Percentiles rank a stretch among this genome's conserved stretches.
These are phyloP conservation scores for Danio jaintianensis DNA, from an alignment of 2,797 vertebrate genomes.

Conservation along the genomic window DNA sequence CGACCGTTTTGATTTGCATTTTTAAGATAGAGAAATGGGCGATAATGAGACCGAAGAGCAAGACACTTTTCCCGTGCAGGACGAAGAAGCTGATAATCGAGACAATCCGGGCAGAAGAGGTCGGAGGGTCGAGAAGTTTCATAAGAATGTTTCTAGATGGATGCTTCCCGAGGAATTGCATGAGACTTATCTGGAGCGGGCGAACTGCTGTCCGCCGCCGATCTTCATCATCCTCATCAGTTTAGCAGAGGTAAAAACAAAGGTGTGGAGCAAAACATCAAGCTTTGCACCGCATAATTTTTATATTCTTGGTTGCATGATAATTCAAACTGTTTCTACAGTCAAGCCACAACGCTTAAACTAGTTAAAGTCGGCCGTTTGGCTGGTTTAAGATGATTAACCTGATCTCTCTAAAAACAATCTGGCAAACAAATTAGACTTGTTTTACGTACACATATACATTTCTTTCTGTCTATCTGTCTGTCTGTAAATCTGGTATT, in stretches of 20 bases:
- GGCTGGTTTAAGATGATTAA: not conserved
- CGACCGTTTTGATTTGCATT: not conserved
- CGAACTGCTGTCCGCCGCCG: constrained; percentile 88
- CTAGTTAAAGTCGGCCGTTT: not conserved
- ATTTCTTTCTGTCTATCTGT: too few species aligned
- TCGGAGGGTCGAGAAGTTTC: constrained; percentile 77
- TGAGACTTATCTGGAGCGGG: constrained; percentile 80
- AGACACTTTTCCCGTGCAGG: constrained; percentile 64
- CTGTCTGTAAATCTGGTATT: too few species aligned
- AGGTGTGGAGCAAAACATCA: not conserved
- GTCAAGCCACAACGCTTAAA: not conserved
- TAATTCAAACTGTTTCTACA: too few species aligned
- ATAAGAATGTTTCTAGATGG: constrained; percentile 81
- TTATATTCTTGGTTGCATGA: not conserved
- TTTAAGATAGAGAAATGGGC: constrained; percentile 63
- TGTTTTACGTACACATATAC: too few species aligned
- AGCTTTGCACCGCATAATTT: not conserved
- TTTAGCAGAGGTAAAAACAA: constrained; percentile 80
- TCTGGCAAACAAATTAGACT: not conserved
- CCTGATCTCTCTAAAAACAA: not conserved
- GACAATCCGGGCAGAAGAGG: constrained; percentile 35
- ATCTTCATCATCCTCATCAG: constrained; percentile 91
- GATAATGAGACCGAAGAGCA: constrained; percentile 68
- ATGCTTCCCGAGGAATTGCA: constrained; percentile 83
- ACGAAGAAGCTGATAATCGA: not conserved